Base-by-base conservation (phyloP, 1,140 invertebrate species). In the Lasaia peninsularis region DNA sequence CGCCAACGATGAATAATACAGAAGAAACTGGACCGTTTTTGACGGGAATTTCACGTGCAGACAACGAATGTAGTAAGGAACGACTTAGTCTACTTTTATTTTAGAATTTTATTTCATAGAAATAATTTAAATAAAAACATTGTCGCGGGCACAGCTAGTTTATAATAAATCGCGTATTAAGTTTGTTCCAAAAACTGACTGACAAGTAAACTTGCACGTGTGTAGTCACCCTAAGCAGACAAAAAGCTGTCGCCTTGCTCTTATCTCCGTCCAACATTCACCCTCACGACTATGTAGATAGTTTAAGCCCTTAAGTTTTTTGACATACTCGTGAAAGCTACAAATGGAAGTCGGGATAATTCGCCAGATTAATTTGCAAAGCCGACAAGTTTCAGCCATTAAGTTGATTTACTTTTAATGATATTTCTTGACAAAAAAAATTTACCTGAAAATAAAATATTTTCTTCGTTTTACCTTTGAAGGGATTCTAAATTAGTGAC, bases 181-280 rank as follows among this genome's bases (percentile, higher is more conserved):
- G 2, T 24, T 24, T 28, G 2, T 28, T 28, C 8, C 4, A 4
- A 28, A 28, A 28, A 4, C 18, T 21, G 11, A 20, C 18, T 21
- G 11, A 20, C 1, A 11, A 2, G 3, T 3, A 6, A 11, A n/a
- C 4, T 48, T 21, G 20, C n/a, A 21, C 11, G 20, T 21, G 20
- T 48, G 18, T 0, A n/a, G 18, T 6, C 40, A 21, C 18, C 40
- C 20, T 48, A 21, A 21, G 18, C 9, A 67, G 75, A 80, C 78
- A 80, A 80, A 83, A 80, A 78, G 76, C 72, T 68, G 64, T 64
- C 62, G 66, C 20, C 18, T 48, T 48, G 63, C 55, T 64, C 74
- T 83, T 83, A 83, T 83, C 80, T 73, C 37, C 33, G 28, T 49
- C 34, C 65, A 73, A 75, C 80, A 83, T 74, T 78, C 77, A 69